A percentile compares a stretch with the other conserved stretches of the same genome.
Evolutionary conservation across 1,140 invertebrate genomes (phyloP).

Genomic region (Drosophila tani): DNA sequence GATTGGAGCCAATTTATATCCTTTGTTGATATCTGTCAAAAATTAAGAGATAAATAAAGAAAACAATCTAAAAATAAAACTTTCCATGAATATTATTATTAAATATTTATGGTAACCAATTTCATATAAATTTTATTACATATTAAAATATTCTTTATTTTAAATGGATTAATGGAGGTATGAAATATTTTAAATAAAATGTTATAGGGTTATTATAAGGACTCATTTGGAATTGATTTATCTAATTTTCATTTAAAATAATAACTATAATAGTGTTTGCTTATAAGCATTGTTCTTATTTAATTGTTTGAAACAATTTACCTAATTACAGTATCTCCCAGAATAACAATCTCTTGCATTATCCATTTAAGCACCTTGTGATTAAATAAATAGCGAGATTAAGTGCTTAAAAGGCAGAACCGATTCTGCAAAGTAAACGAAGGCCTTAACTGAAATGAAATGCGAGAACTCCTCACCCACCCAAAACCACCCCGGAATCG

Average conservation of each 20-base stretch:
- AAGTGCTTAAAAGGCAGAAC: constrained; percentile 44
- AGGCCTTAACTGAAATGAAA: constrained; percentile 45
- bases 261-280: neutral
- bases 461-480: constrained; percentile 46
- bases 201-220: too few relatives aligned
- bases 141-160: too few relatives aligned
- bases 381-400: constrained; percentile 65
- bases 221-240: too few relatives aligned
- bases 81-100: too few relatives aligned
- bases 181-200: too few relatives aligned
- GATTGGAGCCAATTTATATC: constrained; percentile 14
- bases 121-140: too few relatives aligned
- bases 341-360: neutral
- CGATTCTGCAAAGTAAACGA: constrained; percentile 16
- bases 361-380: constrained; percentile 9
- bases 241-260: neutral
- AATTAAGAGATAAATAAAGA: neutral
- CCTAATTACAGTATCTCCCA: neutral
- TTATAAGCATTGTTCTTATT: neutral
- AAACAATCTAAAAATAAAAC: neutral
- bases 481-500: constrained; percentile 31
- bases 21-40: constrained; percentile 1
- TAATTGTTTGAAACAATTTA: neutral
- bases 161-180: too few relatives aligned
- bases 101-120: too few relatives aligned